Conservation (phyloP, 2,797 vertebrate species). For the Tapera naevia region DNA sequence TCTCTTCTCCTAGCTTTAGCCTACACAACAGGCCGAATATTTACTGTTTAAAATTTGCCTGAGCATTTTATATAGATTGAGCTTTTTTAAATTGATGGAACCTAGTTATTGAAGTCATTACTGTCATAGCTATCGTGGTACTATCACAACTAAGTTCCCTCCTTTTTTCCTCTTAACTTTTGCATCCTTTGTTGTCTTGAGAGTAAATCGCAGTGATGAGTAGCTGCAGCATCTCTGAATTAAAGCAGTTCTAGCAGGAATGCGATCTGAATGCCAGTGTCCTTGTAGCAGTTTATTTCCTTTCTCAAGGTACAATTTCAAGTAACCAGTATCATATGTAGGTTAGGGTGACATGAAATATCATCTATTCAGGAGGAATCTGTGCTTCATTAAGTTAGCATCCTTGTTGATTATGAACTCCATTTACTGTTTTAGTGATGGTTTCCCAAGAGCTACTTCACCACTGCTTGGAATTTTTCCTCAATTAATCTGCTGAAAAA, state of each 20-base stretch:
- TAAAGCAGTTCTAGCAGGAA: background rate
- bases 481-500: slow-evolving; percentile 23
- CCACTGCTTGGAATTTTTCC: background rate
- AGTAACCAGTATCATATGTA: slow-evolving; percentile 10
- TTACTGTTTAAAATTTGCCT: background rate
- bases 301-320: background rate
- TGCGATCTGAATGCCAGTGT: background rate
- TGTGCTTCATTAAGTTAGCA: slow-evolving; percentile 27
- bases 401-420: slow-evolving; percentile 33
- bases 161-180: background rate
- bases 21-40: background rate
- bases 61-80: background rate
- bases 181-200: background rate
- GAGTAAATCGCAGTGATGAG: background rate
- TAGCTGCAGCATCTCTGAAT: background rate
- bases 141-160: background rate
- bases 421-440: slow-evolving; percentile 14
- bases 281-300: background rate
- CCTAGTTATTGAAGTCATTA: background rate
- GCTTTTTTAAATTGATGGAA: background rate
- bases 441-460: slow-evolving; percentile 51
- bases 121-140: background rate
- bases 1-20: background rate
- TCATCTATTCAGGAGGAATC: background rate
- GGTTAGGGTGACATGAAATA: background rate